Base-by-base conservation (phyloP, 1,140 invertebrate species). In the Anoplophora glabripennis region DNA sequence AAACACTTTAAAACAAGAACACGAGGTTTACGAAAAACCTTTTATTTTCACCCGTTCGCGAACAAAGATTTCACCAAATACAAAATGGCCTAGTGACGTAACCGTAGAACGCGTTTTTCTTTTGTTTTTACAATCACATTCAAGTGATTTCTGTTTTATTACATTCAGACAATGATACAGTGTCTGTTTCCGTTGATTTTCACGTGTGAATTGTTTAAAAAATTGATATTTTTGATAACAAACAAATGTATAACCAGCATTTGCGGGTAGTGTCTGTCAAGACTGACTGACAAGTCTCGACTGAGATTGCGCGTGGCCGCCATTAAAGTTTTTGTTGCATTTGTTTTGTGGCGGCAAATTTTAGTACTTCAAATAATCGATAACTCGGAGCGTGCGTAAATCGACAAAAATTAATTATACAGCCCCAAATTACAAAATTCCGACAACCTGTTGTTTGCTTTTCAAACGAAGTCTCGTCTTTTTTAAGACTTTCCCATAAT, bases 61-160 rank as follows among this genome's bases (percentile, higher is more conserved):
- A 64, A 56, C 57, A 59, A 63, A 64, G 59, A 61, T 49, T 59
- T 46, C 44, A 58, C 37, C 35, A 48, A 59, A 68, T 61, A 68
- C 72, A 74, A 74, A 72, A 74, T 74, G 72, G 72, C 72, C 64
- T 65, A 66, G 69, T 74, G 72, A 74, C 72, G 72, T 73, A 74
- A 74, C 70, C 65, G 56, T 33, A 57, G 44, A 57, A 40, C 21
- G 49, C 34, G 49, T 37, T 61, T 62, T 57, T 66, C 51, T 53
- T 52, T 57, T 58, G 51, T 63, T 58, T 17, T 36, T n/a, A 53
- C 1, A 18, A 38, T 56, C 10, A 45, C 44, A 57, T 57, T 57
- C 54, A 34, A 47, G 15, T 57, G 54, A 57, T 38, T 40, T 18
- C 15, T 33, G 38, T 42, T 15, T 7, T 34, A 44, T 14, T n/a